A percentile compares a stretch with the other conserved stretches of the same genome.
These are phyloP conservation scores for Excalfactoria chinensis DNA, from an alignment of 2,113 vertebrate species.

Conservation along the genomic window DNA sequence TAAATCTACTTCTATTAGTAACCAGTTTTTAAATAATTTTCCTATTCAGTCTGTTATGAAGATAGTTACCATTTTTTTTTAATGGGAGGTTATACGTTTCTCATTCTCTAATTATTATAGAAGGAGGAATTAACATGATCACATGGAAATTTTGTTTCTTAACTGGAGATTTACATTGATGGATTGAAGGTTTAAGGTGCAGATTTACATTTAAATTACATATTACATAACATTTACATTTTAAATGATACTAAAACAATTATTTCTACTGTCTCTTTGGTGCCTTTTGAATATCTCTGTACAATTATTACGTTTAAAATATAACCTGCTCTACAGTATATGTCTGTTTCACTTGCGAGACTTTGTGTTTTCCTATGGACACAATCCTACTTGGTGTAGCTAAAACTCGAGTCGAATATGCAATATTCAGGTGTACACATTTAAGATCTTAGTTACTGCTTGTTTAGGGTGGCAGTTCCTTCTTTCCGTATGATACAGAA, in stretches of 20 bases:
- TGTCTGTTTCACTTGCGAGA: not conserved
- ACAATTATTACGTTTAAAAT: slow-evolving; percentile 39
- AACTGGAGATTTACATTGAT: slow-evolving; percentile 68
- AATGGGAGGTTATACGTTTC: slow-evolving; percentile 60
- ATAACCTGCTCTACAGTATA: not conserved
- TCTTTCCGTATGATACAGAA: not conserved
- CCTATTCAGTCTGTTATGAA: not conserved
- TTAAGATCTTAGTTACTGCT: not conserved
- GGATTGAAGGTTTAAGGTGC: slow-evolving; percentile 71
- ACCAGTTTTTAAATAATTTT: not conserved
- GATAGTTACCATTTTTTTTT: slow-evolving; percentile 26
- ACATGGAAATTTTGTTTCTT: slow-evolving; percentile 66
- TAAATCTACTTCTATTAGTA: slow-evolving; percentile 27
- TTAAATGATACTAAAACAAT: slow-evolving; percentile 72
- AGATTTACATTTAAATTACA: slow-evolving; percentile 74
- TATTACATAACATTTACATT: slow-evolving; percentile 67
- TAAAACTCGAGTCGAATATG: not conserved
- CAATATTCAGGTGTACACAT: not conserved
- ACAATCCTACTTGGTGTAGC: not conserved
- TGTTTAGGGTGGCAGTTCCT: not conserved
- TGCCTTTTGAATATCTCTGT: slow-evolving; percentile 30
- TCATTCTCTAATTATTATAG: slow-evolving; percentile 57
- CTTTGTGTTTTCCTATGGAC: not conserved
- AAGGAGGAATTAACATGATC: slow-evolving; percentile 61
- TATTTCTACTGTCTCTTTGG: slow-evolving; percentile 63